These are phyloP conservation scores for Popillia japonica DNA, from an alignment of 1,140 invertebrate genomes.

Conservation along the genomic window DNA sequence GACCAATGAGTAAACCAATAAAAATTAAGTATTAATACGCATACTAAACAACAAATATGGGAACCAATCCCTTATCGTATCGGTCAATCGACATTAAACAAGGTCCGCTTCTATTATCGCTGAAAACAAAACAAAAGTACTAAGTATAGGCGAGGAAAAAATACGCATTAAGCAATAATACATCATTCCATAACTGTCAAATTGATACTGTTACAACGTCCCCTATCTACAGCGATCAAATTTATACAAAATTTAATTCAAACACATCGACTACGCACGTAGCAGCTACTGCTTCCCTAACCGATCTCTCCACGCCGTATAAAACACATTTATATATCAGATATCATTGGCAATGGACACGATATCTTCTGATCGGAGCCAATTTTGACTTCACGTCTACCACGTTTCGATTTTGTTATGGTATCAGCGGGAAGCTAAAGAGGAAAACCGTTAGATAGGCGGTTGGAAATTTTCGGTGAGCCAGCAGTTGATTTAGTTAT, in stretches of 20 bases:
- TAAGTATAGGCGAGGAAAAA: constrained; percentile 20
- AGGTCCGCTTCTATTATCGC: neutral
- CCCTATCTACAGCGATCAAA: constrained; percentile 51
- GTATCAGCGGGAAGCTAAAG: neutral
- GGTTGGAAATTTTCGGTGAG: neutral
- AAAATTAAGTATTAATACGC: constrained; percentile 20
- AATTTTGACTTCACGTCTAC: constrained; percentile 9
- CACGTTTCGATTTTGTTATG: neutral
- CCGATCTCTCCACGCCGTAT: neutral
- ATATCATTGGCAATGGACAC: constrained; percentile 50
- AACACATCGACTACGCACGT: constrained; percentile 46
- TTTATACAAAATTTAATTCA: constrained; percentile 57
- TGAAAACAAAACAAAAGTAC: constrained; percentile 8
- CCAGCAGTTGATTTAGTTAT: constrained; percentile 17
- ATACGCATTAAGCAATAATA: constrained; percentile 40
- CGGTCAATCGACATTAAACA: constrained; percentile 27
- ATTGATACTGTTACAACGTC: constrained; percentile 42
- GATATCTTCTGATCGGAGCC: constrained; percentile 13
- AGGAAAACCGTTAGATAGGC: neutral
- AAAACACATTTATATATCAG: constrained; percentile 45
- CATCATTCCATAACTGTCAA: constrained; percentile 41
- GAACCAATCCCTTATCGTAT: constrained; percentile 15
- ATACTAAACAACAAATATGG: neutral
- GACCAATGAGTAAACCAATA: constrained; percentile 6
- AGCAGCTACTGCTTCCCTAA: neutral